Evolutionary conservation across 2,888 invertebrate genomes (phyloP).

Genomic region (Laothoe populi): DNA sequence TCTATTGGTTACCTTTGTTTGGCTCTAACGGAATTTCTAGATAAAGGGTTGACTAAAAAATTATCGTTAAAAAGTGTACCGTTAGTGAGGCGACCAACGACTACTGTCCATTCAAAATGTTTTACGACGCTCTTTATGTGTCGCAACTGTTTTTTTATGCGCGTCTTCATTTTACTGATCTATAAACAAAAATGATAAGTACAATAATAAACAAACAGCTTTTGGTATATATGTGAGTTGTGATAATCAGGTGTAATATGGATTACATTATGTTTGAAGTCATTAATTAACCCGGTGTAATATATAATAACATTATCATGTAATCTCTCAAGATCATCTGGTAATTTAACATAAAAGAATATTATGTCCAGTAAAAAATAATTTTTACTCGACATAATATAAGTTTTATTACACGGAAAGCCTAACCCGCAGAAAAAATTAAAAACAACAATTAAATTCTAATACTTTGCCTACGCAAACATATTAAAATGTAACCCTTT

Average conservation of each 20-base stretch:
- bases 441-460: slow-evolving; percentile 38
- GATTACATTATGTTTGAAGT: not conserved
- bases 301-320: not conserved
- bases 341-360: not conserved
- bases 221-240: not conserved
- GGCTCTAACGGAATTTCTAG: slow-evolving; percentile 69
- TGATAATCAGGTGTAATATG: not conserved
- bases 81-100: slow-evolving; percentile 58
- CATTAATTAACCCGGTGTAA: slow-evolving; percentile 2
- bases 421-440: slow-evolving; percentile 25
- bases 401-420: slow-evolving; percentile 11
- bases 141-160: slow-evolving; percentile 31
- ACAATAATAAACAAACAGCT: slow-evolving; percentile 33
- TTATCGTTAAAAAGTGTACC: slow-evolving; percentile 71
- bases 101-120: slow-evolving; percentile 61
- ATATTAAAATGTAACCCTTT: slow-evolving; percentile 53
- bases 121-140: slow-evolving; percentile 23
- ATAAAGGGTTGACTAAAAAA: slow-evolving; percentile 72
- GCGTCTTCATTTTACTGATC: slow-evolving; percentile 34
- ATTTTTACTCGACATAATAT: not conserved
- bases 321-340: slow-evolving; percentile 11
- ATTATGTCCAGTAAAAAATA: not conserved
- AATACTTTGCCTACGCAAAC: slow-evolving; percentile 50
- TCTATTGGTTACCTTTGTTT: slow-evolving; percentile 71
- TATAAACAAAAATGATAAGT: slow-evolving; percentile 33